Evolutionary conservation across 2,888 invertebrate genomes (phyloP).

Genomic region (Drosophila lutescens): DNA sequence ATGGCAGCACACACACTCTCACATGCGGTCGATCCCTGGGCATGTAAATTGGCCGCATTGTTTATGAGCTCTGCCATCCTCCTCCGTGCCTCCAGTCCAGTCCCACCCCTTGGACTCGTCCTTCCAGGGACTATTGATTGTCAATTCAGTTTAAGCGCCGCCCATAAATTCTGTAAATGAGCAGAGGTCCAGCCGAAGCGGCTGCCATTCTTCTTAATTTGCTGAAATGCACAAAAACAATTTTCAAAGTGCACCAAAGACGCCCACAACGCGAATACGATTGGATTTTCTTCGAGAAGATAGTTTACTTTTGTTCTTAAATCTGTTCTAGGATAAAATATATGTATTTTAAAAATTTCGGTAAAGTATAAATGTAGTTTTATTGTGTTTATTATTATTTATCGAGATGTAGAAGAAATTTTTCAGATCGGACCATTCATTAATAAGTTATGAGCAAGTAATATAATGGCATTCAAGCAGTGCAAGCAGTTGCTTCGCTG

Average conservation of each 20-base stretch:
- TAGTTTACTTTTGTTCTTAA: neutral
- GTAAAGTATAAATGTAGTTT: too few relatives aligned
- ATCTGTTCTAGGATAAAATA: neutral
- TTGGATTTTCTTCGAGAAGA: neutral
- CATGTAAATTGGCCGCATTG: slow-evolving; percentile 77
- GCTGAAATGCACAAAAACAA: slow-evolving; percentile 48
- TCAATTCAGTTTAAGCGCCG: slow-evolving; percentile 75
- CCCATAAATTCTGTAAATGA: slow-evolving; percentile 71
- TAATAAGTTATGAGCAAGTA: too few relatives aligned
- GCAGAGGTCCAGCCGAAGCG: slow-evolving; percentile 45
- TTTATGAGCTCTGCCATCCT: slow-evolving; percentile 58
- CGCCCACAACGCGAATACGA: slow-evolving; percentile 14
- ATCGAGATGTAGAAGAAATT: too few relatives aligned
- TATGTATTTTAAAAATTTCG: too few relatives aligned
- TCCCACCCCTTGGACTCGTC: neutral
- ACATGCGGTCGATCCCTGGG: slow-evolving; percentile 59
- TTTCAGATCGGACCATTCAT: too few relatives aligned
- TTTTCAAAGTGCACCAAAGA: slow-evolving; percentile 35
- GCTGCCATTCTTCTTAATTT: slow-evolving; percentile 52
- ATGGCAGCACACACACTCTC: slow-evolving; percentile 63
- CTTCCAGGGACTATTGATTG: slow-evolving; percentile 67
- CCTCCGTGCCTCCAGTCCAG: neutral
- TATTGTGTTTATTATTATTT: too few relatives aligned
- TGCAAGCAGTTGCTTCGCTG: too few relatives aligned
- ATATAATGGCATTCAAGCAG: too few relatives aligned